These are phyloP conservation scores for Apodemus agrarius DNA, from an alignment of 2,797 vertebrate genomes.

Conservation along the genomic window DNA sequence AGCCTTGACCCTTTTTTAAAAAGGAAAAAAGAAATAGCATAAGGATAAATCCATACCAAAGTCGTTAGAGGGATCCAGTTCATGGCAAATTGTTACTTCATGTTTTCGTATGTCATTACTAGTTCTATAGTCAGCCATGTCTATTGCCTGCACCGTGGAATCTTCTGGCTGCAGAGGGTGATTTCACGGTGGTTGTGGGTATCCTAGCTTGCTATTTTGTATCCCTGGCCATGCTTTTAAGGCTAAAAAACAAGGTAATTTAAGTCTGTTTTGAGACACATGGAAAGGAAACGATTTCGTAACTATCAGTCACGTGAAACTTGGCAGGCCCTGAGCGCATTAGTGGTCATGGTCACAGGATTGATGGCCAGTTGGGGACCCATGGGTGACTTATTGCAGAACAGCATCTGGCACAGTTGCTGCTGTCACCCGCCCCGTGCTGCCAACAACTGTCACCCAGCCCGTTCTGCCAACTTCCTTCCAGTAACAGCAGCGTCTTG, in stretches of 20 bases:
- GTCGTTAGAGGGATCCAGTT: constrained; percentile 26
- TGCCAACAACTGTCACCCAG: constrained; percentile 42
- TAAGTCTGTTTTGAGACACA: constrained; percentile 62
- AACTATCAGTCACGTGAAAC: constrained; percentile 76
- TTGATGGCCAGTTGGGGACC: constrained; percentile 56
- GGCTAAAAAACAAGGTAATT: constrained; percentile 42
- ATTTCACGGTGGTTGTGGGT: not conserved
- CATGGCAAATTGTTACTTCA: not conserved
- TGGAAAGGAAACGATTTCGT: constrained; percentile 81
- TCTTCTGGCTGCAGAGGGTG: constrained; percentile 16
- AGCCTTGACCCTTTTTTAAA: not conserved
- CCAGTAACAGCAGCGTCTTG: constrained; percentile 44
- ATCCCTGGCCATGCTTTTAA: constrained; percentile 23
- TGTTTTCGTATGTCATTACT: constrained; percentile 1
- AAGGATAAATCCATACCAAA: constrained; percentile 8
- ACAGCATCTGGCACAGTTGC: constrained; percentile 41
- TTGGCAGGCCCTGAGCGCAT: constrained; percentile 68
- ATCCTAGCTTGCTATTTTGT: constrained; percentile 47
- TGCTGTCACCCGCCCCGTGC: not conserved
- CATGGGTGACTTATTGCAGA: constrained; percentile 60
- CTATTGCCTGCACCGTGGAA: constrained; percentile 26
- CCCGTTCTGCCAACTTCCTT: constrained; percentile 60
- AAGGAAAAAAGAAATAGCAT: constrained; percentile 13
- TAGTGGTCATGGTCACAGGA: constrained; percentile 75
- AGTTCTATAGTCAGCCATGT: not conserved